These are phyloP conservation scores for Cantharis rufa DNA, from an alignment of 2,888 invertebrate species.

Conservation along the genomic window DNA sequence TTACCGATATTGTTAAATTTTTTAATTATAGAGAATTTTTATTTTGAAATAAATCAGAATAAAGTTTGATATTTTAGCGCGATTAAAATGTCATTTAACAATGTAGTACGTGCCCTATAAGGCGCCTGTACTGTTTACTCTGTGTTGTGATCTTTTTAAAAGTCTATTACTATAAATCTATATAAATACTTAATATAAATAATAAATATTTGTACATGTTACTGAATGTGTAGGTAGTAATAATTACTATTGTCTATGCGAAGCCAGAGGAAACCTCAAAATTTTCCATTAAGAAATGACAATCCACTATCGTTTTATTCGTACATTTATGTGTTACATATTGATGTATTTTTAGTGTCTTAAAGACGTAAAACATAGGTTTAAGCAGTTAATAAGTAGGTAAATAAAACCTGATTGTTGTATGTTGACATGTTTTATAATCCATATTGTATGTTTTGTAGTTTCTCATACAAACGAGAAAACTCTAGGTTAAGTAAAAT, in stretches of 20 bases:
- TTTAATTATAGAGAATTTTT: not conserved
- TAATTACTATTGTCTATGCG: constrained; percentile 32
- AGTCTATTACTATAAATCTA: constrained; percentile 59
- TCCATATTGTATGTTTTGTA: constrained; percentile 48
- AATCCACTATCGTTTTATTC: constrained; percentile 53
- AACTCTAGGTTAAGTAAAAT: constrained; percentile 36
- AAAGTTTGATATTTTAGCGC: constrained; percentile 20
- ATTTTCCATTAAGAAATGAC: constrained; percentile 51
- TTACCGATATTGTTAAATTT: not conserved
- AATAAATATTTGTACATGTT: constrained; percentile 56
- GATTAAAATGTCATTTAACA: constrained; percentile 25
- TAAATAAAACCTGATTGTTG: constrained; percentile 42
- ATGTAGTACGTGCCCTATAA: constrained; percentile 35
- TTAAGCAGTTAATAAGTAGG: constrained; percentile 44
- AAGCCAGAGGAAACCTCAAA: constrained; percentile 39
- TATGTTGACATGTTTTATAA: constrained; percentile 38
- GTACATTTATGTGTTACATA: constrained; percentile 46
- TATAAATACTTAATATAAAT: constrained; percentile 52
- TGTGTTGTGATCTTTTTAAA: constrained; percentile 60
- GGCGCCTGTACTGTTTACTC: constrained; percentile 52
- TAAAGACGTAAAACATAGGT: constrained; percentile 50
- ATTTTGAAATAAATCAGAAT: constrained; percentile 14
- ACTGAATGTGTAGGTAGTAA: constrained; percentile 48
- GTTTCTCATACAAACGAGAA: constrained; percentile 33
- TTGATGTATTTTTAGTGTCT: constrained; percentile 51